Base-by-base conservation (phyloP, 2,797 vertebrate genomes). In the Serranus cabrilla region DNA sequence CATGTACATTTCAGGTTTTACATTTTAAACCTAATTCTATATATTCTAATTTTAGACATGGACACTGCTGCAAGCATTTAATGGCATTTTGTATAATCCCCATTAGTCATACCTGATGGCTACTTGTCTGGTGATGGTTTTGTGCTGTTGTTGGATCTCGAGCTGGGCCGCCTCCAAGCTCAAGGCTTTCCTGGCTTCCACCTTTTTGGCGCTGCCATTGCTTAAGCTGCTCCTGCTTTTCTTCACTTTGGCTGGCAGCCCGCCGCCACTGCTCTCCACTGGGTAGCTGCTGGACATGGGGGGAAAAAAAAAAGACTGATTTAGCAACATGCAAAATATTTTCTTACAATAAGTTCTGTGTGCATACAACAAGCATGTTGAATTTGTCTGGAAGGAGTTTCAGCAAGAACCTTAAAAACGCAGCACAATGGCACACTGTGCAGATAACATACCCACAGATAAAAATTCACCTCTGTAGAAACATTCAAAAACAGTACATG, bases 101-200 rank as follows among this genome's bases (percentile, higher is more conserved):
- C 6, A 11, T 47, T 1, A 6, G 7, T 23, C 73, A 4, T 71
- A 95, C 95, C 95, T 94, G 88, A 91, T 34, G 18, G 90, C 82
- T 50, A 71, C 91, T 82, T 92, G 96, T 89, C 95, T 94, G 84
- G 66, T 46, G 60, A 96, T 85, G 65, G 80, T 76, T 80, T 89
- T 94, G 64, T 85, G 86, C 59, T 81, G 81, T 13, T 74, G 89
- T 58, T 92, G 49, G 21, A 87, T 46, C 21, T 90, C 82, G 0
- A 91, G 90, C 74, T 94, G 90, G 12, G 87, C 85, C 1, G 96
- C 94, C 61, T 97, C 96, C 77, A 97, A 76, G 72, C 96, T 97
- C 69, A 92, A 74, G 20, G 94, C 91, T 82, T 88, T 96, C 87
- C 89, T 95, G 27, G 83, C 42, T 73, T 95, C 93, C 47, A 46